Base-by-base conservation (phyloP, 92 coral and sea anemone species). In the Porites rus region DNA sequence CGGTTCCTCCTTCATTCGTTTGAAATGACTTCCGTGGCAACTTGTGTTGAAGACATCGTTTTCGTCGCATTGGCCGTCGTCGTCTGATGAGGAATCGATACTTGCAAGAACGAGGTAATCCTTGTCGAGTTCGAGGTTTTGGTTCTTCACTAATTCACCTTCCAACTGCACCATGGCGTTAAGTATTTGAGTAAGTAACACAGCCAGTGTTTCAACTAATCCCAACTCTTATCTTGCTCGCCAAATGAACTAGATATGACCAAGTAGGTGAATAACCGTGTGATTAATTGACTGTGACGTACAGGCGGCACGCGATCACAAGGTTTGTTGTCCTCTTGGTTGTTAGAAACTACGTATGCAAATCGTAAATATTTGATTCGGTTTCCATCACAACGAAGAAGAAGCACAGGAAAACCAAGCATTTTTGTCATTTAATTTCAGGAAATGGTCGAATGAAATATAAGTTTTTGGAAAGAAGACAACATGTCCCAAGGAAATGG, bases 21-120 rank as follows among this genome's bases (percentile, higher is more conserved):
- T 93, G 69, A 95, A 93, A 22, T 95, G 94, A 83, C 69, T 90
- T 4, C 94, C 88, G 86, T 95, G 98, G 62, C 98, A 95, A 74
- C 98, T 95, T 1, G 85, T 78, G 74, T 83, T 95, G 76, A 95
- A 80, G 1, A 89, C 94, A 83, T 87, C 96, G 24, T n/a, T 72
- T 20, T 79, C 92, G 50, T 84, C 92, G 68, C 75, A 46, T 24
- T 84, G 89, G 22, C 70, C 77, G 31, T 94, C 98, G 4, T 89
- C 92, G 53, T 90, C 95, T 20, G 86, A 83, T 20, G 73, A 61
- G 11, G 80, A 46, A 10, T 74, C 78, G n/a, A 21, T 14, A 72
- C 59, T 60, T 11, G 78, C 79, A 51, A 83, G 72, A 20, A 60
- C 4, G 19, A 59, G 5, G 14, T 68, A 70, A 19, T 81, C 86